Evolutionary conservation across 2,888 invertebrate genomes (phyloP).

Genomic region (Clepsis dumicolana): DNA sequence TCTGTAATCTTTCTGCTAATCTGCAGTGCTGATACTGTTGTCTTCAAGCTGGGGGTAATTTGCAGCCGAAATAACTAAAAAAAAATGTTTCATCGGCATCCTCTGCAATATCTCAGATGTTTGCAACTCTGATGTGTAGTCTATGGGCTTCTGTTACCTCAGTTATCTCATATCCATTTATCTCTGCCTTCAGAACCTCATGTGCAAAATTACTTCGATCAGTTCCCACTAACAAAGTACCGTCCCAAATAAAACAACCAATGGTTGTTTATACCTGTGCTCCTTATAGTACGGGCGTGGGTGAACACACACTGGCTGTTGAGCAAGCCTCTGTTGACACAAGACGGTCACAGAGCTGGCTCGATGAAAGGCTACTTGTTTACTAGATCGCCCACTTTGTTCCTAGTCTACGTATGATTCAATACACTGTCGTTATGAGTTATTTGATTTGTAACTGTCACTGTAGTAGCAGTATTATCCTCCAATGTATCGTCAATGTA

Average conservation of each 20-base stretch:
- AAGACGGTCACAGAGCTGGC: constrained; percentile 17
- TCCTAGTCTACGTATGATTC: neutral
- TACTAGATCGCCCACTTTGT: constrained; percentile 39
- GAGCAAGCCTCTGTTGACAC: constrained; percentile 42
- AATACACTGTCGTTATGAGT: neutral
- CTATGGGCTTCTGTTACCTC: too few species aligned
- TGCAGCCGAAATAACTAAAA: too few species aligned
- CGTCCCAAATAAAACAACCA: constrained; percentile 26
- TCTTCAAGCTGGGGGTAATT: too few species aligned
- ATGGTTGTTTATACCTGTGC: constrained; percentile 30
- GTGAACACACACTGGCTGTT: constrained; percentile 30
- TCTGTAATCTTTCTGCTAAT: too few species aligned
- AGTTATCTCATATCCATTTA: neutral
- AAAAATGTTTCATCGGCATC: too few species aligned
- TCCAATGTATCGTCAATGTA: too few species aligned
- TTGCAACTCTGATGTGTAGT: too few species aligned
- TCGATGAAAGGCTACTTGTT: constrained; percentile 39
- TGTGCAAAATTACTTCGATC: constrained; percentile 7
- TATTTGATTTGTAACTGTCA: neutral
- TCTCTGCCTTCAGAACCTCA: neutral
- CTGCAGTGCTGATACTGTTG: too few species aligned
- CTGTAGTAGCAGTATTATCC: too few species aligned
- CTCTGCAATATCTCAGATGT: too few species aligned
- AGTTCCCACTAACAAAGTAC: constrained; percentile 29
- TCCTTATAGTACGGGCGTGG: constrained; percentile 35